Percentiles rank a stretch among this genome's conserved stretches.
phyloP scores from a whole-genome alignment of 2,797 vertebrate genomes.

The Hemitrygon akajei region DNA sequence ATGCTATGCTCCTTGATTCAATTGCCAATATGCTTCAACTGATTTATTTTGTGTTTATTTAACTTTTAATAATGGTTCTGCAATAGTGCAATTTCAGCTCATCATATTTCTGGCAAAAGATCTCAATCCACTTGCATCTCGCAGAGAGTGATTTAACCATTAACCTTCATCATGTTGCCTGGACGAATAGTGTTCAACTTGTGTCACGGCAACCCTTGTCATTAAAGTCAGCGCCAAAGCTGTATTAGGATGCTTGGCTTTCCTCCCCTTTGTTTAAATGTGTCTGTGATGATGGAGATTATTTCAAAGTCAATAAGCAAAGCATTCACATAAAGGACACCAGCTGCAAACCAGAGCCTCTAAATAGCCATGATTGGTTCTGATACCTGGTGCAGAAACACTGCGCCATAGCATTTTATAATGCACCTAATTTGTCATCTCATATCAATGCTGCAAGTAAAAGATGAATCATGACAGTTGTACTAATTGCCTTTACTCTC shows the following conservation, averaged over 20 bases:
- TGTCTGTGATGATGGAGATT: background rate
- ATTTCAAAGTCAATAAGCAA: conserved; percentile 6
- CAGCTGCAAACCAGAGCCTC: background rate
- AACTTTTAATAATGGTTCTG: background rate
- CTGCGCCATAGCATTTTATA: conserved; percentile 30
- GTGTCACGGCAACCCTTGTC: background rate
- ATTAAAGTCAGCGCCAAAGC: background rate
- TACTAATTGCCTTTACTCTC: conserved; percentile 41
- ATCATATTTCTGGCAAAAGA: background rate
- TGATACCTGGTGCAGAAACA: conserved; percentile 39
- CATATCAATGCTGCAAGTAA: conserved; percentile 48
- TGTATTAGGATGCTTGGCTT: background rate
- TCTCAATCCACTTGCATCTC: background rate
- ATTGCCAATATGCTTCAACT: too few relatives aligned
- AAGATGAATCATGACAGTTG: conserved; percentile 43
- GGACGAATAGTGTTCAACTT: background rate
- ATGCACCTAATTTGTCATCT: conserved; percentile 54
- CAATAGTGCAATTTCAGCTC: background rate
- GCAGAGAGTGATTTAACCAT: background rate
- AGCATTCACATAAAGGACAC: background rate
- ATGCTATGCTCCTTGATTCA: too few relatives aligned
- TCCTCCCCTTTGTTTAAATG: background rate
- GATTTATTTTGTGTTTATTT: background rate
- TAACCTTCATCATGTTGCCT: background rate
- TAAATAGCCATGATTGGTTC: background rate